phyloP scores from a whole-genome alignment of 2,113 vertebrate genomes.

The Otus sunia region DNA sequence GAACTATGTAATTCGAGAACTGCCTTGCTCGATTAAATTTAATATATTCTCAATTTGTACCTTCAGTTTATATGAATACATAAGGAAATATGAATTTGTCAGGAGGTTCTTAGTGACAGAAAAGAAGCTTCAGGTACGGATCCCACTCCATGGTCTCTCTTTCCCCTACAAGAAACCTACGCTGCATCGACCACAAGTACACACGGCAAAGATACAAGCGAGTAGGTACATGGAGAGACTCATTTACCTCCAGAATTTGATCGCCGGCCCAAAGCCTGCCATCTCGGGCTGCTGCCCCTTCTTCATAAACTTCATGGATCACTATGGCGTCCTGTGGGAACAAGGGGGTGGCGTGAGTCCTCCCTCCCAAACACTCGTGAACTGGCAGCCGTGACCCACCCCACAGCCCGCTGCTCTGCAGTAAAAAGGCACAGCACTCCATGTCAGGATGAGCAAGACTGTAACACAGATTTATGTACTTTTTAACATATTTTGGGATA shows the following conservation, averaged over 20 bases:
- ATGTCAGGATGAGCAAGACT: not conserved
- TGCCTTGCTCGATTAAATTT: constrained; percentile 52
- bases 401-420: no score
- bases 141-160: not conserved
- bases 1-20: constrained; percentile 27
- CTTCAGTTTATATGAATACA: constrained; percentile 19
- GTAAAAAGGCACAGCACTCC: not conserved
- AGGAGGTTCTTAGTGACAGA: not conserved
- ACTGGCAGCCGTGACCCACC: rapidly evolving
- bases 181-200: not conserved
- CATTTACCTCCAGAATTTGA: constrained; percentile 90
- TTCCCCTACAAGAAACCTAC: not conserved
- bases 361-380: not conserved
- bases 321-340: constrained; percentile 89
- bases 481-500: not conserved
- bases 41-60: constrained; percentile 53
- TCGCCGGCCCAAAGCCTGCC: constrained; percentile 94
- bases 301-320: constrained; percentile 97
- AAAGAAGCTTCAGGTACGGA: not conserved
- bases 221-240: not conserved
- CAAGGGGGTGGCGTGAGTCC: not conserved
- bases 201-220: not conserved
- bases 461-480: not conserved
- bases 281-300: constrained; percentile 94
- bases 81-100: not conserved